Evolutionary conservation across 2,113 vertebrate genomes (phyloP).

Genomic region (Pycnonotus jocosus): DNA sequence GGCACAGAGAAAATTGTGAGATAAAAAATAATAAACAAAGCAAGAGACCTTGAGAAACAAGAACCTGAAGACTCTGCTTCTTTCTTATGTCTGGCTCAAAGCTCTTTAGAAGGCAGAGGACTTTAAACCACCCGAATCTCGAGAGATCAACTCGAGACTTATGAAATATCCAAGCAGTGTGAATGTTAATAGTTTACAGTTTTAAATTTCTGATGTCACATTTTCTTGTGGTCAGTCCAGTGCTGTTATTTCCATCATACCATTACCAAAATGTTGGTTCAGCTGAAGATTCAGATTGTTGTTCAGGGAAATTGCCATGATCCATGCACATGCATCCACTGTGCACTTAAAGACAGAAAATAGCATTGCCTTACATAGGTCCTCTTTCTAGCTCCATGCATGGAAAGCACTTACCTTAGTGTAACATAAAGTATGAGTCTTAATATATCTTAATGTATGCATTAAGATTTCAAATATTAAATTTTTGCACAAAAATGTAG

Average conservation of each 20-base stretch:
- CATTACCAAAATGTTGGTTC: background rate
- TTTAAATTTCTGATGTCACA: background rate
- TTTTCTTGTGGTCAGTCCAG: background rate
- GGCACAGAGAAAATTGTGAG: too few relatives aligned
- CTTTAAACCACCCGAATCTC: too few relatives aligned
- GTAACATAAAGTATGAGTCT: background rate
- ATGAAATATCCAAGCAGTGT: background rate
- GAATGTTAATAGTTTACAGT: background rate
- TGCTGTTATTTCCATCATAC: background rate
- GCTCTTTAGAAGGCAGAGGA: too few relatives aligned
- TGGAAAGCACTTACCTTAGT: background rate
- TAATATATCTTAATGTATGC: too few relatives aligned
- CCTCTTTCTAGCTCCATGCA: background rate
- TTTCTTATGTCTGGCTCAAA: too few relatives aligned
- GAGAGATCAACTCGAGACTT: too few relatives aligned
- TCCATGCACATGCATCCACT: background rate
- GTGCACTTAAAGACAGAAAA: background rate
- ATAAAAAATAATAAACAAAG: too few relatives aligned
- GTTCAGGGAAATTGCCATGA: background rate
- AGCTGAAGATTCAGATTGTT: background rate
- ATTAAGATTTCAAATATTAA: background rate
- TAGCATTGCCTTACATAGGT: background rate
- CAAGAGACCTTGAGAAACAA: too few relatives aligned
- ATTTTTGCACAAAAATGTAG: background rate
- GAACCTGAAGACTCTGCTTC: too few relatives aligned